Base-by-base conservation (phyloP, 37 sponge, comb jelly and placozoan genomes). In the Axinella damicornis region DNA sequence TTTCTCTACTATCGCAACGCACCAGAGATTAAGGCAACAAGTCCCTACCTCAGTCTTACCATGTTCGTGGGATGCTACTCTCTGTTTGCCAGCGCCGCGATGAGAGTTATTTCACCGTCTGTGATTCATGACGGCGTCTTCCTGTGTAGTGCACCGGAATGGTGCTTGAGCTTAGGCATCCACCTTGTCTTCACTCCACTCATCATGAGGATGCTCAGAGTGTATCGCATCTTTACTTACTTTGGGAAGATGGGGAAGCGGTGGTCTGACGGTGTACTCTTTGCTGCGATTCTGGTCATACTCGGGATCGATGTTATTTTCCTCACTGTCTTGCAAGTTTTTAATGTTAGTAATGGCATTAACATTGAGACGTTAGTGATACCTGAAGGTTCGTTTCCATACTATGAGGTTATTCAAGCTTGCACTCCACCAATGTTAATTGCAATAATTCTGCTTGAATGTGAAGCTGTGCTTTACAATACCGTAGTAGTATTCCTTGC, bases 141-240 rank as follows among this genome's bases (percentile, higher is more conserved):
- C n/a, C n/a, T n/a, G n/a, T n/a, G n/a, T n/a, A n/a, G n/a, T n/a
- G n/a, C n/a, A n/a, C n/a, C n/a, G n/a, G n/a, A n/a, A n/a, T n/a
- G n/a, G n/a, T n/a, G n/a, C n/a, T n/a, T n/a, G n/a, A n/a, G n/a
- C n/a, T n/a, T n/a, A n/a, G n/a, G n/a, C 15, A 56, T 56, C 17
- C 17, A 56, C 18, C 57, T 56, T 18, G 77, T 85, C 65, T 68
- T 85, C 21, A 32, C 78, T 0, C 77, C 86, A 13, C 6, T 73
- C 15, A 54, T 87, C n/a, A 35, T 79, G 15, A 55, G 71, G 22
- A 39, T 79, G 80, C 54, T 74, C 22, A 73, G 87, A 20, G 52
- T 87, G 32, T 78, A 72, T 30, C 38, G 74, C 24, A 36, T 87
- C 1, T 87, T 87, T 37, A 79, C 52, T 53, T 30, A 84, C 64